Conservation (phyloP, 2,888 invertebrate genomes). For the Bellardia bayeri region DNA sequence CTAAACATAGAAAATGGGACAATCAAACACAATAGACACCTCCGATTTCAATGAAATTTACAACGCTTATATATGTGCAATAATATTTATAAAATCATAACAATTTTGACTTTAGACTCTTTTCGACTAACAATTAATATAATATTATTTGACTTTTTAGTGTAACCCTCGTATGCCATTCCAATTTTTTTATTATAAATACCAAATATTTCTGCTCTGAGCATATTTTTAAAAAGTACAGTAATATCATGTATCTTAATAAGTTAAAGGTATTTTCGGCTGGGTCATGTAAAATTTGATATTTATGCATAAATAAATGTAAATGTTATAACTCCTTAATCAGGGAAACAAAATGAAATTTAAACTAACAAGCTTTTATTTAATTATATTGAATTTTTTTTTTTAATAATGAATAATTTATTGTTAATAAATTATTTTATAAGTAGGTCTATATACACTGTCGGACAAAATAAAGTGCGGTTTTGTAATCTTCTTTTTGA, state of each 20-base stretch:
- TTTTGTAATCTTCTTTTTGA: too few species aligned
- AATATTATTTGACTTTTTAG: not conserved
- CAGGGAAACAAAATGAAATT: not conserved
- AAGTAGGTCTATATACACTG: too few species aligned
- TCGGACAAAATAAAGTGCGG: too few species aligned
- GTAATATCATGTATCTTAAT: slow-evolving; percentile 4
- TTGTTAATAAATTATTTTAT: too few species aligned
- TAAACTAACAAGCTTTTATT: not conserved
- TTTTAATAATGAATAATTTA: too few species aligned
- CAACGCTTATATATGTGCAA: too few species aligned
- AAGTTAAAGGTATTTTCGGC: not conserved
- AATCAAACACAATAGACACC: too few species aligned
- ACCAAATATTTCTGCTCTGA: not conserved
- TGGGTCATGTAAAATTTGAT: not conserved
- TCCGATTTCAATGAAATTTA: too few species aligned
- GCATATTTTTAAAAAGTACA: not conserved
- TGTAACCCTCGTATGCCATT: not conserved
- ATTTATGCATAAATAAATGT: not conserved
- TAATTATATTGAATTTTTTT: not conserved
- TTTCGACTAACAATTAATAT: too few species aligned
- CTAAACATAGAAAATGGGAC: too few species aligned
- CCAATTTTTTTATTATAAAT: not conserved
- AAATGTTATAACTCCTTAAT: slow-evolving; percentile 1
- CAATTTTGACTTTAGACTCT: too few species aligned
- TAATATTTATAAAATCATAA: too few species aligned